Evolutionary conservation across 2,797 vertebrate genomes (phyloP), one percentile per base, ranked within the genome.

Genomic region (Mormyrus proboscirostris): DNA sequence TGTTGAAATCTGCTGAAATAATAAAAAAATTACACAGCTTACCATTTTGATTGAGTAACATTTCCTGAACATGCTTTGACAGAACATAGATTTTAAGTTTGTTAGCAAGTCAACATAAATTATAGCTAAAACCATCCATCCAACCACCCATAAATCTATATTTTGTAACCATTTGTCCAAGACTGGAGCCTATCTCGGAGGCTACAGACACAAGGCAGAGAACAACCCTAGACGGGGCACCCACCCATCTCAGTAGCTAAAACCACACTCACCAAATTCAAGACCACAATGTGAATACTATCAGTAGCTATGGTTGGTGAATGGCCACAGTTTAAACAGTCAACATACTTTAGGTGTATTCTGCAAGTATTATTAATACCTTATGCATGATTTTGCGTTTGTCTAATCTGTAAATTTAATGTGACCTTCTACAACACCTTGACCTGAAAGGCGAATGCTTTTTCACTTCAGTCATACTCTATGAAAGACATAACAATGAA

Each of bases 21-120:
- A 82, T 79, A 82, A 82, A 82, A 82, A 79, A 79, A 3, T 47
- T 47, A 47, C 41, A 93, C 90, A 89, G 94, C 96, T 96, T 96
- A 96, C 96, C 95, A 92, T 94, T 91, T 90, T 29, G 92, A 94
- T 93, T 92, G 69, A 92, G 91, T 92, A 89, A 93, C 90, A 93
- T 92, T 88, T 92, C 90, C 62, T 86, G 90, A 90, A 87, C 49
- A 89, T 90, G 91, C 90, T 90, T 88, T 59, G 90, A 91, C 89
- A 59, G 90, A 90, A 91, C 90, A 87, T 89, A 90, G 90, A 90
- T 59, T 89, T 65, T 65, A 65, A 29, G 25, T 90, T 93, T 59
- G 87, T 82, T 92, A 88, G 89, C 83, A 92, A 82, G 76, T 22
- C 41, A 82, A 47, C 38, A 19, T 82, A 19, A 47, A 22, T 82